Percentiles rank a stretch among this genome's conserved stretches.
phyloP scores from a whole-genome alignment of 2,888 invertebrate genomes.

The Lymantria monacha region DNA sequence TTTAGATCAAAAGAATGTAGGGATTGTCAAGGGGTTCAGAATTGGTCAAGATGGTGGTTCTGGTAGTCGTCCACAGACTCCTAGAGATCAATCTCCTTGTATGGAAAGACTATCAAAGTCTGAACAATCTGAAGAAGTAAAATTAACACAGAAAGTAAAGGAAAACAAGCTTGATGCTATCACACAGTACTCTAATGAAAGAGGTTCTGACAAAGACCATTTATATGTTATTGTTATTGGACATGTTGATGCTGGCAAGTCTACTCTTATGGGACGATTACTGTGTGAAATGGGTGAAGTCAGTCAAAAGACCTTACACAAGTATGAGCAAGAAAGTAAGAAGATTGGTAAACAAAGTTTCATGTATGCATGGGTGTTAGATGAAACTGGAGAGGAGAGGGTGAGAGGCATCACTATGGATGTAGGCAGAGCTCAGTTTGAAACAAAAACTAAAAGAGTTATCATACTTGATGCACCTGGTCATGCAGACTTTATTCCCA shows the following conservation, averaged over 20 bases:
- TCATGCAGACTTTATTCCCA: slow-evolving; percentile 99
- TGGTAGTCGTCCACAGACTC: slow-evolving; percentile 72
- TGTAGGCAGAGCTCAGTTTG: slow-evolving; percentile 95
- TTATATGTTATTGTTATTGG: slow-evolving; percentile 96
- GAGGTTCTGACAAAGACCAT: slow-evolving; percentile 91
- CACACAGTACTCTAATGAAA: slow-evolving; percentile 86
- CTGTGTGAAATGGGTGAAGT: slow-evolving; percentile 94
- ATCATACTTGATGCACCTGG: slow-evolving; percentile 98
- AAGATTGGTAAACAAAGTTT: slow-evolving; percentile 99
- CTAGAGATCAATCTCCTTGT: slow-evolving; percentile 87
- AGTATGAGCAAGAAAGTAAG: slow-evolving; percentile 98
- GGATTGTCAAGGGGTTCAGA: slow-evolving; percentile 83
- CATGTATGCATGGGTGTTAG: slow-evolving; percentile 99
- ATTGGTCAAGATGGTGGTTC: slow-evolving; percentile 51
- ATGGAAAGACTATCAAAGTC: slow-evolving; percentile 79
- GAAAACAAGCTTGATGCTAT: slow-evolving; percentile 83
- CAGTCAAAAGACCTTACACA: slow-evolving; percentile 94
- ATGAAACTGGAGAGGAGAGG: slow-evolving; percentile 99
- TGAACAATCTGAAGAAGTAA: slow-evolving; percentile 65
- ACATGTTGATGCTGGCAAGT: slow-evolving; percentile 99
- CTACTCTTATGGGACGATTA: slow-evolving; percentile 97
- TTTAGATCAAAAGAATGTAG: slow-evolving; percentile 63
- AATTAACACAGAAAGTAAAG: slow-evolving; percentile 62
- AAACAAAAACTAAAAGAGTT: slow-evolving; percentile 91
- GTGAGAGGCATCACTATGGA: slow-evolving; percentile 99